Conservation (phyloP, 2,113 vertebrate genomes). For the Conger conger region DNA sequence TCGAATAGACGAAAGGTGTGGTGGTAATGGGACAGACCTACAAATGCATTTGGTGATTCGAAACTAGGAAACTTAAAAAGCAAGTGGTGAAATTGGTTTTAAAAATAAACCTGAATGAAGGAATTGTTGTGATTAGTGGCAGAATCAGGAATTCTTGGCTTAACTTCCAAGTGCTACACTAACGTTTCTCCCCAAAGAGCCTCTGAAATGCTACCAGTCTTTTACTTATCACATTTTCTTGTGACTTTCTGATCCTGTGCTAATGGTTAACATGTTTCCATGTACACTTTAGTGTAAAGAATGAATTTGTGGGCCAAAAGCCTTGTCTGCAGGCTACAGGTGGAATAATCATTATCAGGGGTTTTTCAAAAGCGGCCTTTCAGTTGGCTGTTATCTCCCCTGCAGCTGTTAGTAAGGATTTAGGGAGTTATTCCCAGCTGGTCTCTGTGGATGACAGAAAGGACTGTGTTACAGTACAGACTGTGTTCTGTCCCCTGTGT, state of each 20-base stretch:
- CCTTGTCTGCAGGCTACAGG: slow-evolving; percentile 6
- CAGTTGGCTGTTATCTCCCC: neutral
- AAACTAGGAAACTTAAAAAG: neutral
- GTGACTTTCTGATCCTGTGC: slow-evolving; percentile 33
- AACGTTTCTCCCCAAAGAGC: slow-evolving; percentile 34
- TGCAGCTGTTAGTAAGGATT: neutral
- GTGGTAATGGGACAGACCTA: too few species aligned
- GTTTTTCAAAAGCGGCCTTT: neutral
- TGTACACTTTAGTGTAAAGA: slow-evolving; percentile 17
- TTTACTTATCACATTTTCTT: slow-evolving; percentile 28
- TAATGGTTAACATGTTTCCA: slow-evolving; percentile 20
- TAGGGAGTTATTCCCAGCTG: neutral
- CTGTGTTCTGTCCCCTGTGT: neutral
- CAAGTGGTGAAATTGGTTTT: neutral
- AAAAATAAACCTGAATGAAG: neutral
- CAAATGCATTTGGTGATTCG: too few species aligned
- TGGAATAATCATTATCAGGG: neutral
- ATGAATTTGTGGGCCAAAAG: slow-evolving; percentile 9
- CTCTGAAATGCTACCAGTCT: slow-evolving; percentile 58
- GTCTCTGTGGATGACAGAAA: neutral
- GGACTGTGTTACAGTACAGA: neutral
- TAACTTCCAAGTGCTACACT: slow-evolving; percentile 53
- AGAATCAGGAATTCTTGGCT: neutral
- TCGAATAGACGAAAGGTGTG: too few species aligned
- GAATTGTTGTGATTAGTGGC: neutral